These are phyloP conservation scores for Brachionus rubens DNA, from an alignment of 1,140 invertebrate species.

Conservation along the genomic window DNA sequence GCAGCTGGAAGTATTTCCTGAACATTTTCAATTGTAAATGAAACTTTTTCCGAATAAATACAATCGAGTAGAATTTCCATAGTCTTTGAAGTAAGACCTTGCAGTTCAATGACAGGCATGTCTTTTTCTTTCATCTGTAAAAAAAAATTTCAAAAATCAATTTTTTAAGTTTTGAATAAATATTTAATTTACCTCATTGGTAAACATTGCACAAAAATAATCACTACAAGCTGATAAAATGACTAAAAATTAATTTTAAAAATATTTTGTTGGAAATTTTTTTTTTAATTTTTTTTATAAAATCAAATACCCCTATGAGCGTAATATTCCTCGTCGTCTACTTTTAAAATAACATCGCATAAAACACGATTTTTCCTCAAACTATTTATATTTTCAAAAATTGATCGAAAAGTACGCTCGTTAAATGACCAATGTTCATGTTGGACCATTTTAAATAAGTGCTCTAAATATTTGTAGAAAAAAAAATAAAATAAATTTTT, in stretches of 20 bases:
- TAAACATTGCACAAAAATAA: slow-evolving; percentile 50
- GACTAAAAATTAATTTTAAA: slow-evolving; percentile 37
- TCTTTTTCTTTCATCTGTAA: slow-evolving; percentile 62
- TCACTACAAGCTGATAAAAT: slow-evolving; percentile 49
- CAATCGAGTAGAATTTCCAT: slow-evolving; percentile 78
- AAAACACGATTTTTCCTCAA: slow-evolving; percentile 53
- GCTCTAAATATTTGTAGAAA: too few species aligned
- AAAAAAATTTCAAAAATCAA: neutral
- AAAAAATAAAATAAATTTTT: too few species aligned
- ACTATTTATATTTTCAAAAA: slow-evolving; percentile 54
- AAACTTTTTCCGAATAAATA: slow-evolving; percentile 78
- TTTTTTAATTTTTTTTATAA: neutral
- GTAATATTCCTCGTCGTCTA: slow-evolving; percentile 47
- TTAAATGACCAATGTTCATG: slow-evolving; percentile 43
- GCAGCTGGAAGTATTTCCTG: slow-evolving; percentile 74
- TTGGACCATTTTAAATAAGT: slow-evolving; percentile 37
- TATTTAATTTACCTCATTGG: slow-evolving; percentile 47
- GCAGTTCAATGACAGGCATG: slow-evolving; percentile 70
- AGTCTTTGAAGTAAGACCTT: slow-evolving; percentile 72
- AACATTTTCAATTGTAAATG: slow-evolving; percentile 74
- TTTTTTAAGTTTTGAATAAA: neutral
- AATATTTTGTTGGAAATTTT: too few species aligned
- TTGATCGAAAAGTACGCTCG: slow-evolving; percentile 32
- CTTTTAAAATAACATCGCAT: slow-evolving; percentile 48
- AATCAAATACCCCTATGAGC: slow-evolving; percentile 46